Percentiles rank a stretch among this genome's conserved stretches.
Conservation (phyloP, 2,888 invertebrate genomes). For the Meta bourneti region DNA sequence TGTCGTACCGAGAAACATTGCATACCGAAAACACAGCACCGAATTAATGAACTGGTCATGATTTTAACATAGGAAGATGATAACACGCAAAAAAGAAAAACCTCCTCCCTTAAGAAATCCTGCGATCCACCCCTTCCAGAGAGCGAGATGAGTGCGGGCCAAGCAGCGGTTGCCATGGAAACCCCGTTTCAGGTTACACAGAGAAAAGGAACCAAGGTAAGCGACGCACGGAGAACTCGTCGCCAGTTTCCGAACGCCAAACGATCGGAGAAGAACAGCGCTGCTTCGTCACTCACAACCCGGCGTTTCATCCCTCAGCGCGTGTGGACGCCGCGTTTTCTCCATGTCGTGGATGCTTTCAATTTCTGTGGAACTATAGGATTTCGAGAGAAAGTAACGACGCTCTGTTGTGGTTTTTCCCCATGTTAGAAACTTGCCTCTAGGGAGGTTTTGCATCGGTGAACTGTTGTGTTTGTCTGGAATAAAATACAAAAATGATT, state of each 20-base stretch:
- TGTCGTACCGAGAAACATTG: not conserved
- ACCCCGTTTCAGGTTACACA: slow-evolving; percentile 74
- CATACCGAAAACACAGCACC: slow-evolving; percentile 21
- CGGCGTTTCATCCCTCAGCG: slow-evolving; percentile 22
- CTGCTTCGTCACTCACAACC: slow-evolving; percentile 30
- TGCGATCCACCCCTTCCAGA: slow-evolving; percentile 57
- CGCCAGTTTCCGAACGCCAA: slow-evolving; percentile 59
- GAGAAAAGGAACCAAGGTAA: slow-evolving; percentile 61
- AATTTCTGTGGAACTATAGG: slow-evolving; percentile 11
- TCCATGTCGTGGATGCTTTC: not conserved
- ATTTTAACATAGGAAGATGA: slow-evolving; percentile 6
- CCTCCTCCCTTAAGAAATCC: slow-evolving; percentile 14
- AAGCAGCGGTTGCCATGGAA: slow-evolving; percentile 67
- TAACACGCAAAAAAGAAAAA: slow-evolving; percentile 37
- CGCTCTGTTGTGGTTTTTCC: slow-evolving; percentile 26
- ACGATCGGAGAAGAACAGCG: slow-evolving; percentile 39
- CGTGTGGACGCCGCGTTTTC: slow-evolving; percentile 41
- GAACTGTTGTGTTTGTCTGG: slow-evolving; percentile 29
- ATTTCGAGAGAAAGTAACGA: not conserved
- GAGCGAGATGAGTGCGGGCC: slow-evolving; percentile 57
- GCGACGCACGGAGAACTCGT: slow-evolving; percentile 22
- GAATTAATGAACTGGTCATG: slow-evolving; percentile 53
- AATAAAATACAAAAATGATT: slow-evolving; percentile 30
- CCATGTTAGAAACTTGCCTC: slow-evolving; percentile 8
- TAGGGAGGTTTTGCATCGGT: slow-evolving; percentile 25